These are phyloP conservation scores for Trogon surrucura DNA, from an alignment of 2,113 vertebrate genomes.

Conservation along the genomic window DNA sequence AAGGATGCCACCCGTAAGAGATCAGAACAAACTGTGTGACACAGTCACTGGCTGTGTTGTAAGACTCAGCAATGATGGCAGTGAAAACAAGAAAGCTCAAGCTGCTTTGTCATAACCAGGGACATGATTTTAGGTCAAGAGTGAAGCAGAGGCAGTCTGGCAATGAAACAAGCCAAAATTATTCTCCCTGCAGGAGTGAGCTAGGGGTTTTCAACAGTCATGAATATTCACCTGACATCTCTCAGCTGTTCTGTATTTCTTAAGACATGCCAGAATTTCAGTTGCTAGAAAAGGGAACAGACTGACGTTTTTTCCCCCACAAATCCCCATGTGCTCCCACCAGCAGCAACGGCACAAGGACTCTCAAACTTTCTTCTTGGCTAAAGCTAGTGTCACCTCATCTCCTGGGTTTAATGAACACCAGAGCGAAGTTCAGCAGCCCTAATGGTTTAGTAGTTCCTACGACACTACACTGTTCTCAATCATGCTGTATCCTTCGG, in stretches of 20 bases:
- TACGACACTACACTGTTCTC: background rate
- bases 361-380: background rate
- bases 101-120: background rate
- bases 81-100: background rate
- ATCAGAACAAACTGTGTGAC: background rate
- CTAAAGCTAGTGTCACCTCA: background rate
- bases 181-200: background rate
- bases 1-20: background rate
- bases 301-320: background rate
- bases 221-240: background rate
- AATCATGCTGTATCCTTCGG: fast-evolving
- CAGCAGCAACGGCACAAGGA: background rate
- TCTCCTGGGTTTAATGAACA: background rate
- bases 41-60: background rate
- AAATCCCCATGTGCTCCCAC: background rate
- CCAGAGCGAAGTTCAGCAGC: background rate
- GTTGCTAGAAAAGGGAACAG: background rate
- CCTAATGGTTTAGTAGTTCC: background rate
- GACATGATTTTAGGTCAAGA: background rate
- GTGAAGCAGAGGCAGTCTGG: background rate
- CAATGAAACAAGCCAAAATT: background rate
- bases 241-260: background rate
- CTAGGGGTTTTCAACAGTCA: background rate
- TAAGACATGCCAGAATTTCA: background rate
- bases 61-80: background rate